These are phyloP conservation scores for Eupithecia subumbrata DNA, from an alignment of 2,888 invertebrate species.

Conservation along the genomic window DNA sequence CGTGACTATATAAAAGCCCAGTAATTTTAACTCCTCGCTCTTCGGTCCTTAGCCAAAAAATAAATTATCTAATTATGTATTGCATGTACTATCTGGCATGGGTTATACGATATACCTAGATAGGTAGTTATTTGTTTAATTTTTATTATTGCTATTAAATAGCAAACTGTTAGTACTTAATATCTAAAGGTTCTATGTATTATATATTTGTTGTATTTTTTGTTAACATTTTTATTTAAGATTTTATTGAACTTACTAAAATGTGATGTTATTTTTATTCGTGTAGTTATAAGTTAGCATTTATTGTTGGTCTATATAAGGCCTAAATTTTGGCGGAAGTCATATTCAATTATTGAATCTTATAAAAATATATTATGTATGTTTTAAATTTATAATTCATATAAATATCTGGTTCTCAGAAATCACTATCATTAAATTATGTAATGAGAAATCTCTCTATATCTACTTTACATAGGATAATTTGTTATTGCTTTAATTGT, in stretches of 20 bases:
- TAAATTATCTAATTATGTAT: neutral
- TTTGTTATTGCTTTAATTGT: conserved; percentile 29
- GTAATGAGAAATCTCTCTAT: conserved; percentile 8
- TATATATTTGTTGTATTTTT: conserved; percentile 4
- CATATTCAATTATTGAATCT: neutral
- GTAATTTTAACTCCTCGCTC: neutral
- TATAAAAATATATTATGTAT: neutral
- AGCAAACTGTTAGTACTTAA: conserved; percentile 13
- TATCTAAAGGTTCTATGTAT: neutral
- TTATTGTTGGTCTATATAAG: conserved; percentile 11
- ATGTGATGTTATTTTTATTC: conserved; percentile 19
- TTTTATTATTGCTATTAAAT: conserved; percentile 16
- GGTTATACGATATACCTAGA: neutral
- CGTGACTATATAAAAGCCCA: neutral
- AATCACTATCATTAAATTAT: conserved; percentile 17
- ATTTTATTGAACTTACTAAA: conserved; percentile 11
- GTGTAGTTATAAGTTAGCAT: conserved; percentile 11
- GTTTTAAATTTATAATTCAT: neutral
- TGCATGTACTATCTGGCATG: neutral
- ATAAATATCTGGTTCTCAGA: neutral
- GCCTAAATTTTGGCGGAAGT: conserved; percentile 10
- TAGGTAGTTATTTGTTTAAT: conserved; percentile 10
- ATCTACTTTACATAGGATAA: conserved; percentile 9
- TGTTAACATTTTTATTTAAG: conserved; percentile 17
- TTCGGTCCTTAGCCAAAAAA: neutral